Evolutionary conservation across 2,888 invertebrate species (phyloP).

Genomic region (Brassicogethes aeneus): DNA sequence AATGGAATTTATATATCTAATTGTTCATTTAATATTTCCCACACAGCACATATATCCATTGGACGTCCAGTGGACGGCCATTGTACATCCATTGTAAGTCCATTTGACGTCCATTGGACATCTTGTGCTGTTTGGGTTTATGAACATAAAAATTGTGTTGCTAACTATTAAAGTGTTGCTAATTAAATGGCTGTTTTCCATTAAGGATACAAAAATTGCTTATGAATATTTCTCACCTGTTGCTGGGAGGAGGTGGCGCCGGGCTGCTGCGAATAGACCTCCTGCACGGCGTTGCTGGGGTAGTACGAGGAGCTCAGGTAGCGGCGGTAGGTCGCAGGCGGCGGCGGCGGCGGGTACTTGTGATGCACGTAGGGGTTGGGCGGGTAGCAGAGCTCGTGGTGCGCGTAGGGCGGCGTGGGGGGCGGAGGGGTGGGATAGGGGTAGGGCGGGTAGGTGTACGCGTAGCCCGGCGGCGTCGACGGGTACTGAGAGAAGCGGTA

Average conservation of each 20-base stretch:
- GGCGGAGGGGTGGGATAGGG: constrained; percentile 45
- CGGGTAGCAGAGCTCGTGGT: constrained; percentile 46
- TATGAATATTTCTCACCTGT: too few species aligned
- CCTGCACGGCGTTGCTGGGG: constrained; percentile 38
- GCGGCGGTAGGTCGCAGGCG: constrained; percentile 30
- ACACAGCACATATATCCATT: too few species aligned
- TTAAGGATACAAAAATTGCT: too few species aligned
- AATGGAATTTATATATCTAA: too few species aligned
- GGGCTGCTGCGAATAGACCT: constrained; percentile 42
- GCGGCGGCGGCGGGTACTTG: constrained; percentile 30
- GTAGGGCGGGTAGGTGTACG: constrained; percentile 37
- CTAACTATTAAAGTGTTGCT: too few species aligned
- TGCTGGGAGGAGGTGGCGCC: constrained; percentile 31
- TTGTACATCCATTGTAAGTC: too few species aligned
- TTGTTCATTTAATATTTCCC: too few species aligned
- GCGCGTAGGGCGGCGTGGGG: constrained; percentile 33
- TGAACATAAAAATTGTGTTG: too few species aligned
- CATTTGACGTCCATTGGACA: too few species aligned
- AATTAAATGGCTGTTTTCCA: too few species aligned
- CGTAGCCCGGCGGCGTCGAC: constrained; percentile 32
- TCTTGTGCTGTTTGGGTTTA: too few species aligned
- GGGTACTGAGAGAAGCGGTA: constrained; percentile 40
- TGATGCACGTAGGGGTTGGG: constrained; percentile 36
- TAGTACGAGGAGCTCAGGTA: constrained; percentile 43
- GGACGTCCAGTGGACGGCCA: too few species aligned